Base-by-base conservation (phyloP, 2,797 vertebrate genomes). In the Carcharodon carcharias region DNA sequence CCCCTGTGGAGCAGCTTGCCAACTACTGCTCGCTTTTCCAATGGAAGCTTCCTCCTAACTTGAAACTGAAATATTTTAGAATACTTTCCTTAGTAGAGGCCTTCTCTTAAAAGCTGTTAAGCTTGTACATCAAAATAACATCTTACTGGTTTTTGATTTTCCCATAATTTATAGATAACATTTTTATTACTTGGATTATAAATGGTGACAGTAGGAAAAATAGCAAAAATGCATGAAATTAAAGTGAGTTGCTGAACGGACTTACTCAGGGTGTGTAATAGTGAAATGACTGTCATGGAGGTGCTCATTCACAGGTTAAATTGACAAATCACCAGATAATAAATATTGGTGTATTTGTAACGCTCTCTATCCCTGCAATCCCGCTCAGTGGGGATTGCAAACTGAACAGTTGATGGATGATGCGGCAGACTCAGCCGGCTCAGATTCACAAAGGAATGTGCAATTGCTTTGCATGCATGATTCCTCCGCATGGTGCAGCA, bases 311-410 rank as follows among this genome's bases (percentile, higher is more conserved):
- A n/a, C 94, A 73, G 94, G 16, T 95, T 95, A 95, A 95, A 77
- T 93, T 95, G 50, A 95, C 28, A 95, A 95, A 95, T 95, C 94
- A 95, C 94, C 69, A 56, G 94, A 71, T 95, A 95, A 95, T 56
- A 95, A 54, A 95, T 77, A 95, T 77, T 95, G 50, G 50, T 95
- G 94, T 58, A n/a, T 35, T 56, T 71, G 69, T 95, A 95, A 95
- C n/a, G 94, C 50, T 95, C 94, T 95, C 69, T 31, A 21, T 50
- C 69, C 67, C 50, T 71, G 69, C 45, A 95, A 95, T 73, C 54
- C 69, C 73, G 50, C 50, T 77, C 69, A 95, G 69, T 23, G 50
- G 69, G 94, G 65, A 77, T 54, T 56, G 28, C 69, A 77, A 77
- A 26, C 69, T 95, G 69, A 56, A 71, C 94, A 28, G 45, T 95